phyloP scores from a whole-genome alignment of 2,113 vertebrate species.

The Marmota monax region DNA sequence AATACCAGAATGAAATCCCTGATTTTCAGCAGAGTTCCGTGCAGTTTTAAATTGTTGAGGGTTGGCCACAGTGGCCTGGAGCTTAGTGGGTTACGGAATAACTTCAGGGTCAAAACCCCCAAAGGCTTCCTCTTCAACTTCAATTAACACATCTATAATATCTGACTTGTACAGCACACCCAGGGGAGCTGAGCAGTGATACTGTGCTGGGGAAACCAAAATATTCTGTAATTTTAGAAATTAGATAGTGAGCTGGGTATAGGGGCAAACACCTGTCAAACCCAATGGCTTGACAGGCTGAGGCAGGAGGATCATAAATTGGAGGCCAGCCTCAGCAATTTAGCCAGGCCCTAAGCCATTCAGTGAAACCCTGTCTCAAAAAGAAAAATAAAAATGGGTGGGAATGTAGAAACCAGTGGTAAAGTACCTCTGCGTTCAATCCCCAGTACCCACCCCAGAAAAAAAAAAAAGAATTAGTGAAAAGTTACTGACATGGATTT shows the following conservation, averaged over 20 bases:
- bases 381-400: neutral
- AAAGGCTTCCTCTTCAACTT: neutral
- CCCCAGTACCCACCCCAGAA: too few relatives aligned
- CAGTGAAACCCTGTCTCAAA: neutral
- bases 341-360: too few relatives aligned
- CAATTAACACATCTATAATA: neutral
- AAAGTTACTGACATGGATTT: neutral
- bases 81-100: neutral
- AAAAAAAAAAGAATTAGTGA: neutral
- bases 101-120: neutral
- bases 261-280: too few relatives aligned
- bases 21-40: neutral
- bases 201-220: neutral
- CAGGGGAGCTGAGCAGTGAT: neutral
- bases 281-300: too few relatives aligned
- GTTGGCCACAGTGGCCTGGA: neutral
- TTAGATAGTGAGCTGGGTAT: neutral
- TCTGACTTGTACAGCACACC: neutral
- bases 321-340: neutral
- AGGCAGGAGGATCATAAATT: neutral
- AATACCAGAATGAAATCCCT: neutral
- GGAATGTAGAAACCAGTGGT: too few relatives aligned
- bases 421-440: too few relatives aligned
- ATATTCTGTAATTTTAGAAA: neutral
- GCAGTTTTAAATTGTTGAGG: slow-evolving; percentile 19